Evolutionary conservation across 2,888 invertebrate genomes (phyloP).

Genomic region (Operophtera brumata): DNA sequence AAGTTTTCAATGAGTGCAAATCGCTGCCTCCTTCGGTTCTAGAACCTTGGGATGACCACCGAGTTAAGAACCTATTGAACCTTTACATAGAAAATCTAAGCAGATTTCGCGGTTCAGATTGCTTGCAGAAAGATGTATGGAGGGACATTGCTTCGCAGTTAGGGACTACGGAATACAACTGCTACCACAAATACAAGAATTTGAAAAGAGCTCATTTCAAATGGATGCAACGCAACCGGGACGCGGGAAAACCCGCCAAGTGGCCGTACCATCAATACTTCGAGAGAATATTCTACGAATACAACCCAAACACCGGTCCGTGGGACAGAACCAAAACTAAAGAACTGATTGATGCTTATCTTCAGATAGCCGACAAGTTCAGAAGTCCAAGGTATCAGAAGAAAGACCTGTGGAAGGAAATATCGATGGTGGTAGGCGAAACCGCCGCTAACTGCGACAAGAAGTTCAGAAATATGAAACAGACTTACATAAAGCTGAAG

Average conservation of each 20-base stretch:
- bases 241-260: conserved; percentile 59
- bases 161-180: conserved; percentile 65
- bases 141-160: conserved; percentile 62
- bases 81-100: conserved; percentile 66
- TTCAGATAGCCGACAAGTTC: conserved; percentile 63
- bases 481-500: conserved; percentile 65
- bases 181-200: conserved; percentile 73
- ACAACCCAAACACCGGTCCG: conserved; percentile 52
- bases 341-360: conserved; percentile 58
- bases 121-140: conserved; percentile 70
- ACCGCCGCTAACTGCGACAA: conserved; percentile 61
- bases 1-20: conserved; percentile 67
- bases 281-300: conserved; percentile 68
- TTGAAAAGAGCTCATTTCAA: conserved; percentile 68
- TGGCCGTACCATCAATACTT: conserved; percentile 71
- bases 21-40: conserved; percentile 51
- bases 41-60: conserved; percentile 69
- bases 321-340: conserved; percentile 65
- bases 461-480: conserved; percentile 71
- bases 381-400: conserved; percentile 64
- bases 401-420: conserved; percentile 70
- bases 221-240: conserved; percentile 56
- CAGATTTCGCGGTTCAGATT: conserved; percentile 56
- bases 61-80: conserved; percentile 55
- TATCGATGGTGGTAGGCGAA: conserved; percentile 57